A percentile compares a stretch with the other conserved stretches of the same genome.
These are phyloP conservation scores for Phortica variegata DNA, from an alignment of 1,140 invertebrate genomes.

Conservation along the genomic window DNA sequence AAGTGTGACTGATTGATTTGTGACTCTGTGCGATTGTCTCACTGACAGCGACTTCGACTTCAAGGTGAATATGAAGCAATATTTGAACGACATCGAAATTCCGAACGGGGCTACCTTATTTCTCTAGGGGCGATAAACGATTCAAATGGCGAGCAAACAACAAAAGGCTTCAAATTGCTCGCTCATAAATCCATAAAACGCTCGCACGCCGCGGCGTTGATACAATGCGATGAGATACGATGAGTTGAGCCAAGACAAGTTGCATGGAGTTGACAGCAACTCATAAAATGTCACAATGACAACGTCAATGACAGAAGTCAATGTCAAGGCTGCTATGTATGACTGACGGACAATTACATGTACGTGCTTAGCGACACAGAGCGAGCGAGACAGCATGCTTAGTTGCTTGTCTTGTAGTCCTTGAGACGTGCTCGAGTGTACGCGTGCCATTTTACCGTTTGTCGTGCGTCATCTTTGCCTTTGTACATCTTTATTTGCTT, in stretches of 20 bases:
- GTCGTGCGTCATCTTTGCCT: too few species aligned
- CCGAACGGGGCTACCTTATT: too few species aligned
- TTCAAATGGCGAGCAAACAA: too few species aligned
- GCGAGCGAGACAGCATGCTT: too few species aligned
- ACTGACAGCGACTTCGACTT: conserved; percentile 2
- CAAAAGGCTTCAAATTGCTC: neutral
- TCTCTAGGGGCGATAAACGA: too few species aligned
- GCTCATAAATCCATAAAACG: conserved; percentile 18
- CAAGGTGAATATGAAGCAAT: conserved; percentile 31
- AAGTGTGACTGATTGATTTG: conserved; percentile 47
- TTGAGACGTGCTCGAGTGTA: too few species aligned
- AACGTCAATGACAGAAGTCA: conserved; percentile 7
- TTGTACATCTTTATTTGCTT: too few species aligned
- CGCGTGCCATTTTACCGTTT: too few species aligned
- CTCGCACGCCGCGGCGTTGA: neutral
- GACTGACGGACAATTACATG: conserved; percentile 8
- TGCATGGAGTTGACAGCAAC: conserved; percentile 2
- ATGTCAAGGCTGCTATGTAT: conserved; percentile 7
- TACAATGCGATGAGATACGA: too few species aligned
- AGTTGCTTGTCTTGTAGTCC: too few species aligned
- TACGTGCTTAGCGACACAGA: too few species aligned
- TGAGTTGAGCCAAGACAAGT: too few species aligned
- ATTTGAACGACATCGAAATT: conserved; percentile 10
- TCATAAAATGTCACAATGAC: neutral
- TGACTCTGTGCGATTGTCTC: conserved; percentile 8